A percentile compares a stretch with the other conserved stretches of the same genome.
Evolutionary conservation across 2,888 invertebrate species (phyloP).

Genomic region (Noctua pronuba): DNA sequence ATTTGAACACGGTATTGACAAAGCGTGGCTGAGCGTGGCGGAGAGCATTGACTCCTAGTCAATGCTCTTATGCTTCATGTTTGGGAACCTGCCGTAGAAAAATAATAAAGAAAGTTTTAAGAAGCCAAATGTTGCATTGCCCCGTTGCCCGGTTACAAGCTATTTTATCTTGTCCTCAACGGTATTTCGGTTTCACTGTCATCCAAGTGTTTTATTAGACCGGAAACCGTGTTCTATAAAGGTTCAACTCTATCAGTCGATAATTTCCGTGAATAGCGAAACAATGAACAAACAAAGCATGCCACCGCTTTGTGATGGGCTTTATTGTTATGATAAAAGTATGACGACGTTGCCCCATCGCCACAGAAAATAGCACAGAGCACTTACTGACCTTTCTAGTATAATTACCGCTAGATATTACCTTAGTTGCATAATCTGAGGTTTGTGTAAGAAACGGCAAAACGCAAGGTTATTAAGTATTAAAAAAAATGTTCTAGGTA

Average conservation of each 20-base stretch:
- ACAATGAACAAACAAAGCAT: conserved; percentile 37
- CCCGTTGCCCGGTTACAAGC: neutral
- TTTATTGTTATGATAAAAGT: conserved; percentile 5
- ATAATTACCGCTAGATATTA: neutral
- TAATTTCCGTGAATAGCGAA: conserved; percentile 27
- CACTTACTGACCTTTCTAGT: conserved; percentile 3
- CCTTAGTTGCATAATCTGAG: neutral
- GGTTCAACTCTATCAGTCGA: conserved; percentile 10
- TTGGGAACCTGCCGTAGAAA: neutral
- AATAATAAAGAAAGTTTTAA: conserved; percentile 1
- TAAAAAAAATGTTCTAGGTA: neutral
- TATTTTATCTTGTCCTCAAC: neutral
- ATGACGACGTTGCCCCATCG: conserved; percentile 17
- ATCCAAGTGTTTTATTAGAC: neutral
- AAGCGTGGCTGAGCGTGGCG: too few relatives aligned
- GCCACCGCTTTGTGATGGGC: conserved; percentile 12
- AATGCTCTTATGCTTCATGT: neutral
- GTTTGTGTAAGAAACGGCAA: neutral
- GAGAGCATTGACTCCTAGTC: too few relatives aligned
- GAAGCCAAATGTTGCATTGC: neutral
- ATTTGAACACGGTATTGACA: neutral
- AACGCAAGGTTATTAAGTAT: neutral
- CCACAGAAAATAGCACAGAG: conserved; percentile 22
- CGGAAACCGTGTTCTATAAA: conserved; percentile 4
- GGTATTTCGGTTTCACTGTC: neutral